A percentile compares a stretch with the other conserved stretches of the same genome.
Conservation (phyloP, 1,140 invertebrate genomes). For the Planococcus citri region DNA sequence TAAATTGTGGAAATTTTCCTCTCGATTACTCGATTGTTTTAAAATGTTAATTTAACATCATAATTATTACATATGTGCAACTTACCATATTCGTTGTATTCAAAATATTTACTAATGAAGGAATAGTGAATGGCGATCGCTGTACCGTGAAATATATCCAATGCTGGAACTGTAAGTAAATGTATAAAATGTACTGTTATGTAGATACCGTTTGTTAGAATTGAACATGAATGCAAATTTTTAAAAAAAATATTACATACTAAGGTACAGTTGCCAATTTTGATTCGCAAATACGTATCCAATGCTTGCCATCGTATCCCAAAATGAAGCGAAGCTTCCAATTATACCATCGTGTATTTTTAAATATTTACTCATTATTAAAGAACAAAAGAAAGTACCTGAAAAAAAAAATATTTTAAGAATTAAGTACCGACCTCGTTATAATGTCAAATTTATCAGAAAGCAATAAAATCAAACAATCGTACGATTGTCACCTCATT, state of each 20-base stretch:
- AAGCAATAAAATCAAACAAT: not conserved
- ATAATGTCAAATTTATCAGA: not conserved
- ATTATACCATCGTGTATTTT: slow-evolving; percentile 13
- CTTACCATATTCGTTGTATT: slow-evolving; percentile 23
- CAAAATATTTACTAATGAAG: slow-evolving; percentile 25
- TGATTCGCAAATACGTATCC: not conserved
- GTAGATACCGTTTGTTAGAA: no score
- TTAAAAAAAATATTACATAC: not conserved
- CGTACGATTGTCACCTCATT: not conserved
- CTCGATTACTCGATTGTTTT: no score
- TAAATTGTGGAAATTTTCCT: no score
- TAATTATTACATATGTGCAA: no score
- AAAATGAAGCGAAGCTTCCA: not conserved
- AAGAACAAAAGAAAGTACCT: not conserved
- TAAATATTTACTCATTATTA: slow-evolving; percentile 4
- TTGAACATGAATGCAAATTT: no score
- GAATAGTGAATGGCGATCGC: slow-evolving; percentile 24
- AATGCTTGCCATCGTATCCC: not conserved
- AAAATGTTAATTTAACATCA: no score
- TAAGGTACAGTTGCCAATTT: not conserved
- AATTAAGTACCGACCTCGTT: not conserved
- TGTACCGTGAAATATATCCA: slow-evolving; percentile 23
- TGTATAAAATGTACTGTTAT: no score
- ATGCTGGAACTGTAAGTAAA: slow-evolving; percentile 15
- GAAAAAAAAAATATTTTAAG: not conserved